Conservation (phyloP, 2,888 invertebrate genomes). For the Patella caerulea region DNA sequence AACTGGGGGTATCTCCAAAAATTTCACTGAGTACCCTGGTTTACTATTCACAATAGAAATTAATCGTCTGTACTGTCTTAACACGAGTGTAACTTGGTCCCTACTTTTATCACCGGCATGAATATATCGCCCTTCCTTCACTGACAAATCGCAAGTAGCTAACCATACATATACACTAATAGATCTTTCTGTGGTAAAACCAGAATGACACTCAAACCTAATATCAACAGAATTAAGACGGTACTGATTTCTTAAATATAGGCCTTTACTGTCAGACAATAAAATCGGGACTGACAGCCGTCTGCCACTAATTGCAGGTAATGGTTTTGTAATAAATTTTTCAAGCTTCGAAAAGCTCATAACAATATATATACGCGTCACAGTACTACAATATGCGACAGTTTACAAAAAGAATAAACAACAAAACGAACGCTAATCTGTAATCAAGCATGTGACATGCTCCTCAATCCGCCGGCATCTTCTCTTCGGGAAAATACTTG, state of each 20-base stretch:
- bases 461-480: too few species aligned
- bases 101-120: too few species aligned
- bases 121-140: too few species aligned
- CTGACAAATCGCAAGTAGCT: too few species aligned
- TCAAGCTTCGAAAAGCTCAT: neutral
- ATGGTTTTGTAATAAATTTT: neutral
- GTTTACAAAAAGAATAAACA: neutral
- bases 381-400: too few species aligned
- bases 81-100: neutral
- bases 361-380: too few species aligned
- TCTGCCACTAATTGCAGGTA: neutral
- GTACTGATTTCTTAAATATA: neutral
- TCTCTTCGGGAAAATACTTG: neutral
- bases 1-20: neutral
- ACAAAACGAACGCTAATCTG: neutral
- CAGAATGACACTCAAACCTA: neutral
- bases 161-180: too few species aligned
- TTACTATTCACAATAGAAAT: neutral
- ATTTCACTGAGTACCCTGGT: neutral
- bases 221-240: neutral
- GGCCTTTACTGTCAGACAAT: constrained; percentile 4
- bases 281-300: neutral
- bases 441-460: neutral
- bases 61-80: neutral
- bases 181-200: neutral